Base-by-base conservation (phyloP, 2,113 vertebrate species). In the Cryptomyrus ogoouensis region DNA sequence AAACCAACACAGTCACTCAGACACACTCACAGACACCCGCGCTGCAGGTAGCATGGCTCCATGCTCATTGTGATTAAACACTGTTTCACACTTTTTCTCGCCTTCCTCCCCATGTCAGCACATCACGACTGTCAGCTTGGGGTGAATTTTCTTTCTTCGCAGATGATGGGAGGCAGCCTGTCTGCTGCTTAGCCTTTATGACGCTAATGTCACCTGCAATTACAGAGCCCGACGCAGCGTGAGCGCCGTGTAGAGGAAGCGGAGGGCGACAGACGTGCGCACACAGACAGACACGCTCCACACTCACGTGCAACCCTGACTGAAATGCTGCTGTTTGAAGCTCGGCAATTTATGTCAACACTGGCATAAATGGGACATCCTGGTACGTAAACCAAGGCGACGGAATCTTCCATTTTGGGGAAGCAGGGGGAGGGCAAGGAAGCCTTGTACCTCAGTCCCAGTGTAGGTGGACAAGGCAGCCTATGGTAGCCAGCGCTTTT, bases 91-190 rank as follows among this genome's bases (percentile, higher is more conserved):
- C 47, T 3, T 46, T 62, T 31, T 66, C 70, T 31, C 87, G 86
- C 70, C 9, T 49, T n/a, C 90, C 62, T 31, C 35, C 83, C 87
- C 87, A 83, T 87, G 87, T 77, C 88, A 90, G 91, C 91, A 92
- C 91, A 91, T 94, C 92, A 93, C 88, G 91, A 90, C 92, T 91
- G 94, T 95, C 94, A 86, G 91, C 94, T 93, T 95, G 83, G 74
- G 83, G 90, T 88, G 87, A 91, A n/a, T 47, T 27, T 44, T 27
- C 39, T 88, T 39, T 91, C 94, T 92, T 89, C 91, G 90, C 91
- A 86, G 70, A 90, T 93, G 93, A 93, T 83, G 86, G 91, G 92
- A 92, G 86, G 66, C 92, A 90, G 91, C 89, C 91, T 93, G 89
- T 21, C 62, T 87, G 86, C 90, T 53, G 66, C 88, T 91, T 91